Evolutionary conservation across 64 coral and sea anemone species (phyloP).

Genomic region (Montipora cactus): DNA sequence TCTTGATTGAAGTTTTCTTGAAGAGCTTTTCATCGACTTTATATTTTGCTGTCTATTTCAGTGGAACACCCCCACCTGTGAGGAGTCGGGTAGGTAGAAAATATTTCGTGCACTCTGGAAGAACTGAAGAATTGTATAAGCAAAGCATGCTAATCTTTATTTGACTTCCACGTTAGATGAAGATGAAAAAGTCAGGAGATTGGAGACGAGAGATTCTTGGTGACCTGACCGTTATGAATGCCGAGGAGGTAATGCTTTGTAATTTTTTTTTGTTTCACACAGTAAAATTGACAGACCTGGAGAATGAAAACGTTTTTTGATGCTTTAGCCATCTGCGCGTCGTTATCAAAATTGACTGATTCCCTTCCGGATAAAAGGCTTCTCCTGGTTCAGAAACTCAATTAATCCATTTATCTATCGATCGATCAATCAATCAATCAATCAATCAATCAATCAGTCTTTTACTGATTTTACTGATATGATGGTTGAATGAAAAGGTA

Average conservation of each 20-base stretch:
- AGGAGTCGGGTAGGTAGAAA: conserved; percentile 55
- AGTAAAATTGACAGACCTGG: no score
- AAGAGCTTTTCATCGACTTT: background rate
- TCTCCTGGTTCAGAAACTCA: no score
- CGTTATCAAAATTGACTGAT: background rate
- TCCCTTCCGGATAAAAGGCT: no score
- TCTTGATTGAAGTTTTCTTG: background rate
- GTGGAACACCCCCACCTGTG: conserved; percentile 22
- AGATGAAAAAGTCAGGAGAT: conserved; percentile 87
- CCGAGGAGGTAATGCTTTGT: conserved; percentile 71
- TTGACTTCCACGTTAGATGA: conserved; percentile 51
- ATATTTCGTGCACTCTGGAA: no score
- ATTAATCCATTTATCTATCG: no score
- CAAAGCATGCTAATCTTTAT: background rate
- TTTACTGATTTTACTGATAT: no score
- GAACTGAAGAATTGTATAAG: no score
- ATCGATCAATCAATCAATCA: no score
- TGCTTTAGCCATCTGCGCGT: background rate
- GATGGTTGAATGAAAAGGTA: no score
- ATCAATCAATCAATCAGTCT: no score
- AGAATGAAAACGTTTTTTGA: background rate
- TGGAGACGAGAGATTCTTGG: conserved; percentile 91
- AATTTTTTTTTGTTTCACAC: background rate
- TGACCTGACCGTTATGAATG: conserved; percentile 95
- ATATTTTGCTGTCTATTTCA: background rate